These are phyloP conservation scores for Misgurnus anguillicaudatus DNA, from an alignment of 2,113 vertebrate genomes.

Conservation along the genomic window DNA sequence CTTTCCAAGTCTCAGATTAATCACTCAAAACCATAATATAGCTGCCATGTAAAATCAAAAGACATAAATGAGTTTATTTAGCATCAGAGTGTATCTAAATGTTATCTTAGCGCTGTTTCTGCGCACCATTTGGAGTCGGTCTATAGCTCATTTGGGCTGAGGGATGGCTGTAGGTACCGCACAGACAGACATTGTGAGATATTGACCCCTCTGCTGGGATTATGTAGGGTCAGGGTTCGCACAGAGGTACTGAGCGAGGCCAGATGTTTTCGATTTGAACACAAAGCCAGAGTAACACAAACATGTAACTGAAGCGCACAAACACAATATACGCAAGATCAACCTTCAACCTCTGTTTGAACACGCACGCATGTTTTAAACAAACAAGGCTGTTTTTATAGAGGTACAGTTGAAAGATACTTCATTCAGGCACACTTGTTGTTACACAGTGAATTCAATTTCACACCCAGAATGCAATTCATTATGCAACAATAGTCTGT, in stretches of 20 bases:
- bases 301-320: slow-evolving; percentile 47
- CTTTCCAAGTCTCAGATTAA: background rate
- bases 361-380: background rate
- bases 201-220: slow-evolving; percentile 50
- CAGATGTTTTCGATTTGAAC: slow-evolving; percentile 75
- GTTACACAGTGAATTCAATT: too few relatives aligned
- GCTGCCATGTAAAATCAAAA: background rate
- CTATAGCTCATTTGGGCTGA: slow-evolving; percentile 42
- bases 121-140: slow-evolving; percentile 40
- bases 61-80: background rate
- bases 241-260: slow-evolving; percentile 61
- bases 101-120: slow-evolving; percentile 28
- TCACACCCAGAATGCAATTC: background rate
- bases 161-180: slow-evolving; percentile 46
- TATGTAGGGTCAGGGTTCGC: slow-evolving; percentile 62
- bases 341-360: slow-evolving; percentile 4
- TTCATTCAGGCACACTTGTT: background rate
- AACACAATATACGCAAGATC: slow-evolving; percentile 10
- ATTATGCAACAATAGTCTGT: background rate
- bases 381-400: background rate
- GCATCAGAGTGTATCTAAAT: slow-evolving; percentile 17
- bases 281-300: slow-evolving; percentile 64
- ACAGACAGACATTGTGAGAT: slow-evolving; percentile 30
- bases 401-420: background rate
- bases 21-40: background rate